These are phyloP conservation scores for Epinephelus lanceolatus DNA, from an alignment of 2,113 vertebrate species.

Conservation along the genomic window DNA sequence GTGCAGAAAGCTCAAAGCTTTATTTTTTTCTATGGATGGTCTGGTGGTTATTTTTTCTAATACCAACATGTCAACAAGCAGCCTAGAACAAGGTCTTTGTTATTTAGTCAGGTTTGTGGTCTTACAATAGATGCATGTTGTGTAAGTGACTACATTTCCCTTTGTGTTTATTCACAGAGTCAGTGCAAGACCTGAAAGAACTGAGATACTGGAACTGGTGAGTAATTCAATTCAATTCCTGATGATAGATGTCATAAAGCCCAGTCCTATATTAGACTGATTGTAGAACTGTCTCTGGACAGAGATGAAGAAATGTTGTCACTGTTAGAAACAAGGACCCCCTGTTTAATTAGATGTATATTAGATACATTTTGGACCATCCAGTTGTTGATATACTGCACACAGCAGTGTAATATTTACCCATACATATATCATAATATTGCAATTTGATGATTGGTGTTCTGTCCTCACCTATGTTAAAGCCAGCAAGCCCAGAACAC, in stretches of 20 bases:
- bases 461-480: not conserved
- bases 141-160: not conserved
- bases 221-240: constrained; percentile 52
- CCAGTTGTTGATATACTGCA: not conserved
- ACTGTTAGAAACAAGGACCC: not conserved
- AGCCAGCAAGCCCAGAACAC: constrained; percentile 87
- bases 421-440: not conserved
- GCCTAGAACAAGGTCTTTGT: not conserved
- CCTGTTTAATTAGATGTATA: not conserved
- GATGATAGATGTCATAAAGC: not conserved
- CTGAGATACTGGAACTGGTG: constrained; percentile 91
- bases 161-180: constrained; percentile 83
- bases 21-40: too few species aligned
- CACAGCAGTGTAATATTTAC: not conserved
- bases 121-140: not conserved
- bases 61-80: not conserved
- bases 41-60: not conserved
- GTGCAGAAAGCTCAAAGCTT: not conserved
- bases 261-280: not conserved
- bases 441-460: not conserved
- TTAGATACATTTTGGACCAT: not conserved
- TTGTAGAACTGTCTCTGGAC: not conserved
- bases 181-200: constrained; percentile 83
- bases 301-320: not conserved
- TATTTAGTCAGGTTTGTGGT: not conserved